Percentiles rank a stretch among this genome's conserved stretches.
These are phyloP conservation scores for Prosopocoilus inquinatus DNA, from an alignment of 2,888 invertebrate species.

Conservation along the genomic window DNA sequence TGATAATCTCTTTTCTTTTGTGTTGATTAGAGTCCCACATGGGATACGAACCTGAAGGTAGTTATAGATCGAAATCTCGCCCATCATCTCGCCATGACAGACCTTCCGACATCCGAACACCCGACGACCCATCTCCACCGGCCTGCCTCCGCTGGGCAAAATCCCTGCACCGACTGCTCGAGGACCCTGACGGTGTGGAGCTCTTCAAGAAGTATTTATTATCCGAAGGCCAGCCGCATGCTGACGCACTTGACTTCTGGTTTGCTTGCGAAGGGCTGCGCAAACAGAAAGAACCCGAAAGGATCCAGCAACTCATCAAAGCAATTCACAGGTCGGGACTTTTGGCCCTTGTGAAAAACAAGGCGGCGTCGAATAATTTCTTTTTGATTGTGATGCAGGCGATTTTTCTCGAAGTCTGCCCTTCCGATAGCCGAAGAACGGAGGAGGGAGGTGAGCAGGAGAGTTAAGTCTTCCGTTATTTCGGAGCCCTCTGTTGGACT, in stretches of 20 bases:
- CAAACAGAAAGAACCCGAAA: constrained; percentile 72
- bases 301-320: constrained; percentile 73
- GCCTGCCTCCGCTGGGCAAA: constrained; percentile 88
- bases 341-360: background rate
- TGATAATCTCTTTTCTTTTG: constrained; percentile 10
- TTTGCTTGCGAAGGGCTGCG: constrained; percentile 89
- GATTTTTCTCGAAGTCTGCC: constrained; percentile 77
- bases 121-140: constrained; percentile 56
- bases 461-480: constrained; percentile 68
- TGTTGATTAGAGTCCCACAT: background rate
- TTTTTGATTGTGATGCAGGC: constrained; percentile 37
- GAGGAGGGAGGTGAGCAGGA: constrained; percentile 72
- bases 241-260: constrained; percentile 86
- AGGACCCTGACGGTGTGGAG: constrained; percentile 87
- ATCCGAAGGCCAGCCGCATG: constrained; percentile 74
- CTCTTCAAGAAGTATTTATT: constrained; percentile 81
- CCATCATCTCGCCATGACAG: constrained; percentile 42
- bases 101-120: constrained; percentile 28
- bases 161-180: constrained; percentile 77
- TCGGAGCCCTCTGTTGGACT: constrained; percentile 63
- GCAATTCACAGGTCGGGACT: constrained; percentile 72
- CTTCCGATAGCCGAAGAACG: constrained; percentile 81
- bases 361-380: background rate
- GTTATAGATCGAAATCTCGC: constrained; percentile 51
- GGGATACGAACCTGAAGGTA: constrained; percentile 45